Percentiles rank a stretch among this genome's conserved stretches.
Evolutionary conservation across 1,140 invertebrate genomes (phyloP).

Genomic region (Plodia interpunctella): DNA sequence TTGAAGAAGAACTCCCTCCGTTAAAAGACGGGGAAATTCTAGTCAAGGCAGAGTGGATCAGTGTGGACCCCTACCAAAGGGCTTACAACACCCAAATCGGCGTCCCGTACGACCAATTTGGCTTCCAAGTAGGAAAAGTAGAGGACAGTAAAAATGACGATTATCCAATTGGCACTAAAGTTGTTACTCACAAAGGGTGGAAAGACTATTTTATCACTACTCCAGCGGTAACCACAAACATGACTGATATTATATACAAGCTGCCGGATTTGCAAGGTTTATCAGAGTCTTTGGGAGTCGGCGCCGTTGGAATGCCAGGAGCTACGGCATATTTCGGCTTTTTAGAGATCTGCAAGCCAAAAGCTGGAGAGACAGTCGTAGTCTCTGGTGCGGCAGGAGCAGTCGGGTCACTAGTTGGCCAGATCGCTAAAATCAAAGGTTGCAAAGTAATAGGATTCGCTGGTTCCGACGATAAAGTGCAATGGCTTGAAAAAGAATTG

Average conservation of each 20-base stretch:
- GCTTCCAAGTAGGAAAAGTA: conserved; percentile 59
- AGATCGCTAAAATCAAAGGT: conserved; percentile 85
- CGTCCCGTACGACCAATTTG: conserved; percentile 58
- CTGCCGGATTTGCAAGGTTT: conserved; percentile 49
- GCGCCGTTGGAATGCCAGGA: conserved; percentile 58
- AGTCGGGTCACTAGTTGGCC: conserved; percentile 84
- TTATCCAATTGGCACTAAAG: conserved; percentile 76
- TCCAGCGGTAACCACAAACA: background rate
- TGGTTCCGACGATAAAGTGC: conserved; percentile 83
- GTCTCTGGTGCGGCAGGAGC: conserved; percentile 83
- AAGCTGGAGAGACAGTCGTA: conserved; percentile 83
- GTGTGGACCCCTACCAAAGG: conserved; percentile 77
- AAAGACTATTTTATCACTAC: conserved; percentile 59
- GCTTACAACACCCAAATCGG: conserved; percentile 27
- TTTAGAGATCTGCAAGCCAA: conserved; percentile 82
- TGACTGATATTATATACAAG: conserved; percentile 28
- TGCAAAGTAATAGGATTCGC: conserved; percentile 85
- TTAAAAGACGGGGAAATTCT: conserved; percentile 64
- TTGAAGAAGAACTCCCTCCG: conserved; percentile 61
- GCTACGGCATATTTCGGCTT: conserved; percentile 87
- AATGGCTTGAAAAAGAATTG: conserved; percentile 81
- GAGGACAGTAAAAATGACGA: conserved; percentile 39
- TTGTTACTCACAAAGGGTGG: conserved; percentile 80
- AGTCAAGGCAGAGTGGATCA: conserved; percentile 71
- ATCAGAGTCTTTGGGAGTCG: conserved; percentile 41